Percentiles rank a stretch among this genome's conserved stretches.
Evolutionary conservation across 2,888 invertebrate species (phyloP).

Genomic region (Cryptus viduatorius): DNA sequence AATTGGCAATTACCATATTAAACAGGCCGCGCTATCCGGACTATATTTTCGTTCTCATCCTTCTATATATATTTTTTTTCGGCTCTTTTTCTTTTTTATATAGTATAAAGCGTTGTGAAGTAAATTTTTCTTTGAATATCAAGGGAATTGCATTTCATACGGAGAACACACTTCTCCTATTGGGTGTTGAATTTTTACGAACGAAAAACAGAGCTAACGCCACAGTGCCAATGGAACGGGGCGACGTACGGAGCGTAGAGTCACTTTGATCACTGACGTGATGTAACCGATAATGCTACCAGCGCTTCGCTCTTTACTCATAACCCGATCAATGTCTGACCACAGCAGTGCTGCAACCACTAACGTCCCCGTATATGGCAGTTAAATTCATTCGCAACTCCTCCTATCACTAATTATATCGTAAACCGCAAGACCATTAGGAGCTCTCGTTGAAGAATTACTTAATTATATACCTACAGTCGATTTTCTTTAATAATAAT

Average conservation of each 20-base stretch:
- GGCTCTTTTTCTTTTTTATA: slow-evolving; percentile 19
- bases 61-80: slow-evolving; percentile 9
- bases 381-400: slow-evolving; percentile 41
- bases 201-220: background rate
- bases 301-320: slow-evolving; percentile 54
- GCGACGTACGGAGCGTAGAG: slow-evolving; percentile 28
- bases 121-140: slow-evolving; percentile 39
- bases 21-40: slow-evolving; percentile 38
- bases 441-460: slow-evolving; percentile 25
- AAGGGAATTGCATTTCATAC: slow-evolving; percentile 7
- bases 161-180: slow-evolving; percentile 13
- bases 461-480: slow-evolving; percentile 37
- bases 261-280: slow-evolving; percentile 59
- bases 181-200: slow-evolving; percentile 22
- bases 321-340: slow-evolving; percentile 68
- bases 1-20: slow-evolving; percentile 66
- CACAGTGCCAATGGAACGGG: slow-evolving; percentile 8
- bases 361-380: slow-evolving; percentile 53
- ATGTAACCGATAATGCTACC: slow-evolving; percentile 62
- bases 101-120: slow-evolving; percentile 26
- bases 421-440: slow-evolving; percentile 60
- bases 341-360: slow-evolving; percentile 65
- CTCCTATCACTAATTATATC: slow-evolving; percentile 62
- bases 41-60: slow-evolving; percentile 19
- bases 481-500: slow-evolving; percentile 33